phyloP scores from a whole-genome alignment of 2,113 vertebrate species.

The Indicator indicator region DNA sequence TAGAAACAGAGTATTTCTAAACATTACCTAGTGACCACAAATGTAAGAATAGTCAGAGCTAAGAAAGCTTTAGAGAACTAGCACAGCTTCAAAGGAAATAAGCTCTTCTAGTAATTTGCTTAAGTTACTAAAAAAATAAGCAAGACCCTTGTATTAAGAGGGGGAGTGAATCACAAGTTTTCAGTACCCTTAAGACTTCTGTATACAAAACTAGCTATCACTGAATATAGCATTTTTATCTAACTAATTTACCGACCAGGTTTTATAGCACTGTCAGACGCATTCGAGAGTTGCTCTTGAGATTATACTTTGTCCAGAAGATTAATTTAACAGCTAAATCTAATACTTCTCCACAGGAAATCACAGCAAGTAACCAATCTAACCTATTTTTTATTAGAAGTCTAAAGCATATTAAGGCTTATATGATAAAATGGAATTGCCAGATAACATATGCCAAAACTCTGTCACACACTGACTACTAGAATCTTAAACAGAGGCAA shows the following conservation, averaged over 20 bases:
- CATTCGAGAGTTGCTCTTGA: not conserved
- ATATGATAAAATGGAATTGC: not conserved
- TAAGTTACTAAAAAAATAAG: not conserved
- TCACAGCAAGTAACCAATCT: not conserved
- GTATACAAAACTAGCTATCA: not conserved
- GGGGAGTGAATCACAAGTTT: not conserved
- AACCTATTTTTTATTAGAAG: not conserved
- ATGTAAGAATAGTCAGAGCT: not conserved
- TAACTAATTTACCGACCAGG: not conserved
- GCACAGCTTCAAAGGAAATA: not conserved
- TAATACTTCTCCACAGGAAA: not conserved
- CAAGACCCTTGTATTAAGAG: not conserved
- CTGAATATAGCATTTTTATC: not conserved
- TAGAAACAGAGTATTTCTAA: not conserved
- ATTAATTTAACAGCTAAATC: not conserved
- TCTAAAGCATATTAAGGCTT: not conserved
- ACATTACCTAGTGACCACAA: not conserved
- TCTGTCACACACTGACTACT: not conserved
- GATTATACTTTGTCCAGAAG: not conserved
- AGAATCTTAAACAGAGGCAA: constrained; percentile 6
- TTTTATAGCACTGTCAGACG: not conserved
- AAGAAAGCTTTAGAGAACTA: not conserved
- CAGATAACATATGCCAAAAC: not conserved
- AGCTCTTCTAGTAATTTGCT: not conserved
- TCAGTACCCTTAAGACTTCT: not conserved